phyloP scores from a whole-genome alignment of 2,888 invertebrate species.

The Acanthacorydalis orientalis region DNA sequence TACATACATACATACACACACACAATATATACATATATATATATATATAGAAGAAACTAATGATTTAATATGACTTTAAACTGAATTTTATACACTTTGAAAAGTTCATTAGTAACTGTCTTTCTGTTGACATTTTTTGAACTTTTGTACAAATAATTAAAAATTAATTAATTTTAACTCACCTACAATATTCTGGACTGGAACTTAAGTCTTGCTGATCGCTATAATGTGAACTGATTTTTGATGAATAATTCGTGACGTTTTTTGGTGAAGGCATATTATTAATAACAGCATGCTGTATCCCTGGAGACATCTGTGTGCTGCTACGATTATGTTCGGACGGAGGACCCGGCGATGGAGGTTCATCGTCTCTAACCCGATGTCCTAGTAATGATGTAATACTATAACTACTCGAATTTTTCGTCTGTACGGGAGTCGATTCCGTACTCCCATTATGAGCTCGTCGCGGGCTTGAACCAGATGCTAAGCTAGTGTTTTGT shows the following conservation, averaged over 20 bases:
- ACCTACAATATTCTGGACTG: conserved; percentile 28
- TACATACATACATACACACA: too few species aligned
- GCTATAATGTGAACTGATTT: conserved; percentile 1
- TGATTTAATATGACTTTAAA: too few species aligned
- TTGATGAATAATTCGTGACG: conserved; percentile 1
- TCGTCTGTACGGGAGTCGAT: conserved; percentile 10
- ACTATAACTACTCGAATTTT: conserved; percentile 56
- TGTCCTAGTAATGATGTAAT: conserved; percentile 68
- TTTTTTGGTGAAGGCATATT: conserved; percentile 22
- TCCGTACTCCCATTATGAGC: conserved; percentile 4
- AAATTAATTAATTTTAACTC: conserved; percentile 9
- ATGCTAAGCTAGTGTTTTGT: conserved; percentile 15
- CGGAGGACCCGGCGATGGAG: conserved; percentile 28
- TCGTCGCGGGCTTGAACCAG: conserved; percentile 3
- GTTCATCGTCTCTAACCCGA: conserved; percentile 22
- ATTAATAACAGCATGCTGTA: conserved; percentile 21
- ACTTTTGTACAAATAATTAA: too few species aligned
- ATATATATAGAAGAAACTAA: too few species aligned
- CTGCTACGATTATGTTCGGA: conserved; percentile 11
- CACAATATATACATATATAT: too few species aligned
- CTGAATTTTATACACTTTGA: too few species aligned
- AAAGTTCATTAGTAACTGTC: too few species aligned
- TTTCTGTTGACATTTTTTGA: too few species aligned
- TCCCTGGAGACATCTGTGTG: conserved; percentile 18
- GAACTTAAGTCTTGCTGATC: conserved; percentile 29